Base-by-base conservation (phyloP, 2,888 invertebrate species). In the Thyatira batis region DNA sequence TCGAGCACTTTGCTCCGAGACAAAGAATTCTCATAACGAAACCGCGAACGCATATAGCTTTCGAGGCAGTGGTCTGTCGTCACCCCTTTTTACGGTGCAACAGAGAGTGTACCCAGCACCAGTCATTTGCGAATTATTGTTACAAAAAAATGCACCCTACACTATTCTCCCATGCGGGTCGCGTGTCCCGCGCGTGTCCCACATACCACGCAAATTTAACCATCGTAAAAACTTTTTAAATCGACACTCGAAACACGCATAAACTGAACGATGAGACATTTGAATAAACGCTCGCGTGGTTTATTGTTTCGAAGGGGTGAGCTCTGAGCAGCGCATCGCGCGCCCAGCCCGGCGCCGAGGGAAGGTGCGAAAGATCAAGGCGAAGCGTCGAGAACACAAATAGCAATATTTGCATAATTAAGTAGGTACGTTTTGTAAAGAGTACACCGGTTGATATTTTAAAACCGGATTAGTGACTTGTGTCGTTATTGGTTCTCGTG, bases 121-220 rank as follows among this genome's bases (percentile, higher is more conserved):
- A 71, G 71, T 74, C 71, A 75, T 78, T 83, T 76, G 85, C 85
- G 69, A 85, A 85, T 79, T 69, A 68, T 71, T 69, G 64, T 63
- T 67, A 58, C 65, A 61, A 75, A 73, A 73, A 80, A 76, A 73
- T 60, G 53, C 69, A 70, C 80, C 79, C 76, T 55, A 65, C 53
- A 50, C 45, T 54, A 50, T 53, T 67, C 63, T 73, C 71, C 55
- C 69, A 90, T 90, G 89, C 90, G 90, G 91, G 90, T 88, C 91
- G 87, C 83, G 90, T 91, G 91, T 67, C 54, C 33, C 33, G 76
- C 89, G 85, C 89, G 90, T 91, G 91, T 85, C 89, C 87, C 89
- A 75, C 85, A 89, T 91, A 76, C 72, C 74, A 84, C 82, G 84
- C 84, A 78, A 88, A 87, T 89, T 87, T 82, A 71, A 84, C 76